Conservation (phyloP, 2,113 vertebrate genomes). For the Corydoras maculifer region DNA sequence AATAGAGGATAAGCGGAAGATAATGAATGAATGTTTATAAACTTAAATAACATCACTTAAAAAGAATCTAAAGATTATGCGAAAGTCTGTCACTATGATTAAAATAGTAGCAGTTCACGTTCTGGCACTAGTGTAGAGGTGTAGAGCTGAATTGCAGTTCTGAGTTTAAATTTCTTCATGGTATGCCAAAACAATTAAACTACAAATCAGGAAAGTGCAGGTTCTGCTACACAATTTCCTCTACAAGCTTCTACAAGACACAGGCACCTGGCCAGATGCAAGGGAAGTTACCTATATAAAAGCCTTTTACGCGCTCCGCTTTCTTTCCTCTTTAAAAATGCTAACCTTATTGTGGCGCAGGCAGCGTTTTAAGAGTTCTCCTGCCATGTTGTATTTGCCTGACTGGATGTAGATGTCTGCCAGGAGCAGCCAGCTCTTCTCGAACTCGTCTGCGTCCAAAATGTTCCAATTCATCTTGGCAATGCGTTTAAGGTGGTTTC, state of each 20-base stretch:
- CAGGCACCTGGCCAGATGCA: background rate
- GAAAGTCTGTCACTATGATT: background rate
- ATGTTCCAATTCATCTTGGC: constrained; percentile 95
- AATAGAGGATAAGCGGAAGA: too few relatives aligned
- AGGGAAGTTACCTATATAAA: background rate
- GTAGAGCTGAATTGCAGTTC: background rate
- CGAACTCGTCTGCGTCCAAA: constrained; percentile 90
- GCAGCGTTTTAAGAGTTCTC: constrained; percentile 83
- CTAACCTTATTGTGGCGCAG: constrained; percentile 86
- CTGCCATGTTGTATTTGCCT: constrained; percentile 90
- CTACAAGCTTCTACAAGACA: too few relatives aligned
- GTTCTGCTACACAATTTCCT: too few relatives aligned
- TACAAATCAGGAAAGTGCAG: background rate
- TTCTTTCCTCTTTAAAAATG: background rate
- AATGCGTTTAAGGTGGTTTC: constrained; percentile 92
- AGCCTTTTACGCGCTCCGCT: too few relatives aligned
- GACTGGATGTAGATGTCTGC: constrained; percentile 97
- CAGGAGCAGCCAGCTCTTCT: constrained; percentile 95
- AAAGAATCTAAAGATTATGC: too few relatives aligned
- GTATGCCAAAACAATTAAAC: background rate
- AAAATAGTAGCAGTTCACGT: background rate
- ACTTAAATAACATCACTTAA: too few relatives aligned
- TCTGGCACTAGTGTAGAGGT: background rate
- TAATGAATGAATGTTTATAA: too few relatives aligned
- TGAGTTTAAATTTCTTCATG: background rate